Conservation (phyloP, 2,113 vertebrate species). For the Micronycteris hirsuta region DNA sequence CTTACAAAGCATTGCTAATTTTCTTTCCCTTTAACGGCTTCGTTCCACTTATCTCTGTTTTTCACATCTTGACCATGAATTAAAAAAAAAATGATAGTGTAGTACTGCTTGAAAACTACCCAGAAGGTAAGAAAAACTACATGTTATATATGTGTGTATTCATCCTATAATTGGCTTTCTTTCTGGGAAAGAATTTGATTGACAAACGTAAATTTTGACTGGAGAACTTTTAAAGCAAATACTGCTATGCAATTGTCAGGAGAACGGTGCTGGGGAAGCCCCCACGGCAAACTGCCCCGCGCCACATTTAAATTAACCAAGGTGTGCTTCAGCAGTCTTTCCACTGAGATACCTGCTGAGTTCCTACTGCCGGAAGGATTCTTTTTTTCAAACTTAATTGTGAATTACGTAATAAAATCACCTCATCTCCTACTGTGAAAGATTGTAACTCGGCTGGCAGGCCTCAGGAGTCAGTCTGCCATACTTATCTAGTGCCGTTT, state of each 20-base stretch:
- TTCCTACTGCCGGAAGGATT: neutral
- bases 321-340: neutral
- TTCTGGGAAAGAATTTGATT: neutral
- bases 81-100: neutral
- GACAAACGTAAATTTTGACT: neutral
- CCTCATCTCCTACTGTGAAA: neutral
- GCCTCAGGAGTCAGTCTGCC: neutral
- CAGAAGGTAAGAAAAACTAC: neutral
- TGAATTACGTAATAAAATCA: neutral
- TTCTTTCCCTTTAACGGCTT: neutral
- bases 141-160: neutral
- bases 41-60: constrained; percentile 12
- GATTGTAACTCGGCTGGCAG: neutral
- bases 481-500: neutral
- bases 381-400: constrained; percentile 36
- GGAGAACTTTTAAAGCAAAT: neutral
- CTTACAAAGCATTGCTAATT: neutral
- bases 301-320: neutral
- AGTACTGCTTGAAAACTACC: neutral
- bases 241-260: neutral
- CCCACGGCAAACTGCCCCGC: neutral
- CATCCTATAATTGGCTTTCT: neutral
- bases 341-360: neutral
- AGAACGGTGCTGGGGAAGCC: neutral
- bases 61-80: neutral